Base-by-base conservation (phyloP, 2,888 invertebrate species). In the Anodontia alba region DNA sequence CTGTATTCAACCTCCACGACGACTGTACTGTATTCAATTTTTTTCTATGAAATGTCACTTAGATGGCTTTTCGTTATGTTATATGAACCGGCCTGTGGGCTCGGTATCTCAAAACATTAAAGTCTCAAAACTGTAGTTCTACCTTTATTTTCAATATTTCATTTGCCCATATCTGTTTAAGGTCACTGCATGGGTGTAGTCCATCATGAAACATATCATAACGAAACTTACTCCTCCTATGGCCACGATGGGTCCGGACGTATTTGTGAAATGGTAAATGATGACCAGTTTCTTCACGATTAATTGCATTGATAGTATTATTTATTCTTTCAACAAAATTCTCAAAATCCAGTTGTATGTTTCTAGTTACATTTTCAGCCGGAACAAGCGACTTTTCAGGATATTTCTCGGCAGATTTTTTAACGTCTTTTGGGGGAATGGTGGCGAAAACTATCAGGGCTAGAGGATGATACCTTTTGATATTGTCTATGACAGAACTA, bases 351-450 rank as follows among this genome's bases (percentile, higher is more conserved):
- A n/a, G n/a, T 38, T 67, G 67, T 23, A 38, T 33, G 20, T 38
- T 31, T 20, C 20, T 23, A 5, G 36, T 36, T 3, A 67, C 38
- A 20, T 23, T 42, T 10, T 67, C 7, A 7, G n/a, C 7, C 23
- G n/a, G 23, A n/a, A 71, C 17, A 10, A 12, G 36, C n/a, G 71
- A 8, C 17, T 49, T 71, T 7, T 49, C 12, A 3, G 71, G 71
- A 31, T 49, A 71, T 33, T 71, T 71, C 31, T 54, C 36, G 33
- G 31, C 33, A 20, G 46, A 26, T 2, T 31, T 8, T 2, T 33
- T 26, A 12, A 71, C 5, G 10, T 71, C 54, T 31, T 71, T 71
- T 17, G 71, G 71, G 15, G 71, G 36, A 36, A 67, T 67, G 31
- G 36, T 67, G n/a, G 36, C 67, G 10, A 67, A 36, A 8, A 67